These are phyloP conservation scores for Platycheirus albimanus DNA, from an alignment of 2,888 invertebrate species.

Conservation along the genomic window DNA sequence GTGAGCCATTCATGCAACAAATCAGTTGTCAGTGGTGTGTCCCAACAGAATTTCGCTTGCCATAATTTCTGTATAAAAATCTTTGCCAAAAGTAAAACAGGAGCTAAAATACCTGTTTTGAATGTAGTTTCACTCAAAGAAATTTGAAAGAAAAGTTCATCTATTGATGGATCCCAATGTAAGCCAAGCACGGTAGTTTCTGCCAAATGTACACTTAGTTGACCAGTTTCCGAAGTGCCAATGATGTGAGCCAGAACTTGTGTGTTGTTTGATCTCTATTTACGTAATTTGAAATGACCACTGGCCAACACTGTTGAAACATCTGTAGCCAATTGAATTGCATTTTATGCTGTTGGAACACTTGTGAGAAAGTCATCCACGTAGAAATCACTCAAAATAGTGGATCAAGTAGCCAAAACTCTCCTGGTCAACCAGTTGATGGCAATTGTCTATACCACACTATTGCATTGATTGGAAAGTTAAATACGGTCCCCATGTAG, in stretches of 20 bases:
- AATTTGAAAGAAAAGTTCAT: slow-evolving; percentile 20
- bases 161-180: slow-evolving; percentile 30
- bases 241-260: slow-evolving; percentile 3
- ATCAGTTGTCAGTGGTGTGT: too few relatives aligned
- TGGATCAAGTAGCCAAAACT: neutral
- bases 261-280: slow-evolving; percentile 34
- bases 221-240: neutral
- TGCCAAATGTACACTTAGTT: neutral
- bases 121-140: neutral
- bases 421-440: neutral
- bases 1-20: too few relatives aligned
- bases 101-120: neutral
- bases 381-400: slow-evolving; percentile 17
- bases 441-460: slow-evolving; percentile 19
- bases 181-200: slow-evolving; percentile 31
- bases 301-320: too few relatives aligned
- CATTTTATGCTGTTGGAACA: slow-evolving; percentile 1
- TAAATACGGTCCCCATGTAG: slow-evolving; percentile 3
- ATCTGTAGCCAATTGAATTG: slow-evolving; percentile 4
- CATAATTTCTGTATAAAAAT: too few relatives aligned
- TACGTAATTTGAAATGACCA: slow-evolving; percentile 31
- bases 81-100: too few relatives aligned
- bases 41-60: too few relatives aligned
- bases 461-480: slow-evolving; percentile 1
- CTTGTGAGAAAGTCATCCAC: slow-evolving; percentile 16